A percentile compares a stretch with the other conserved stretches of the same genome.
Conservation (phyloP, 2,113 vertebrate species). For the Tichodroma muraria region DNA sequence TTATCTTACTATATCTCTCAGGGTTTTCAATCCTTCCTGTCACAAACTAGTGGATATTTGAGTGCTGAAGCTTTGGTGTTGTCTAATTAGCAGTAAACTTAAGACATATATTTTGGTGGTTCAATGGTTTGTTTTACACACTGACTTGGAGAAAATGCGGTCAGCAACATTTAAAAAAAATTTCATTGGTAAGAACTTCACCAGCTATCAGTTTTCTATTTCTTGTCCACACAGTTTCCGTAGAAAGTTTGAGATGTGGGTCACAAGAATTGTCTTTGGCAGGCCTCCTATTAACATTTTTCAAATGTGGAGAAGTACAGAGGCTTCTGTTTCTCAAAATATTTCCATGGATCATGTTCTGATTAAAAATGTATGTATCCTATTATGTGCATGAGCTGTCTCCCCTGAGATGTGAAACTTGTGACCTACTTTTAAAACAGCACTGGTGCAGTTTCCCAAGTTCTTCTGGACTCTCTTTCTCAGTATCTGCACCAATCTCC, state of each 20-base stretch:
- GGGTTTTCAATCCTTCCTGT: background rate
- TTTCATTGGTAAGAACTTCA: background rate
- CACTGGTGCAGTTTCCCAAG: background rate
- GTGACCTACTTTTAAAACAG: background rate
- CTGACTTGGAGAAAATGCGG: background rate
- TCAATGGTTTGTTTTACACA: background rate
- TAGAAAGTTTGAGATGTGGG: background rate
- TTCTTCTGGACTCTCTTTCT: background rate
- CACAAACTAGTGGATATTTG: background rate
- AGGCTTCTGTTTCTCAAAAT: background rate
- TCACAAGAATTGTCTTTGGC: background rate
- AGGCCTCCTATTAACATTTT: background rate
- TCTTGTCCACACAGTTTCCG: background rate
- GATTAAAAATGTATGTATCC: constrained; percentile 9
- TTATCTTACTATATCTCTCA: background rate
- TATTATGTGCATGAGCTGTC: background rate
- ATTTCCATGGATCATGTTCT: background rate
- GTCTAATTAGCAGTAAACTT: background rate
- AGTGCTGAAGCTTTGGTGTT: background rate
- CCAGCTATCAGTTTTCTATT: background rate
- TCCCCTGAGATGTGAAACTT: background rate
- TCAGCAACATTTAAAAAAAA: background rate
- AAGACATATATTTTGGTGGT: background rate
- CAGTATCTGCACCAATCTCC: background rate
- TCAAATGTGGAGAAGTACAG: background rate